Conservation (phyloP, 1,140 invertebrate genomes). For the Lepidotrigona ventralis region DNA sequence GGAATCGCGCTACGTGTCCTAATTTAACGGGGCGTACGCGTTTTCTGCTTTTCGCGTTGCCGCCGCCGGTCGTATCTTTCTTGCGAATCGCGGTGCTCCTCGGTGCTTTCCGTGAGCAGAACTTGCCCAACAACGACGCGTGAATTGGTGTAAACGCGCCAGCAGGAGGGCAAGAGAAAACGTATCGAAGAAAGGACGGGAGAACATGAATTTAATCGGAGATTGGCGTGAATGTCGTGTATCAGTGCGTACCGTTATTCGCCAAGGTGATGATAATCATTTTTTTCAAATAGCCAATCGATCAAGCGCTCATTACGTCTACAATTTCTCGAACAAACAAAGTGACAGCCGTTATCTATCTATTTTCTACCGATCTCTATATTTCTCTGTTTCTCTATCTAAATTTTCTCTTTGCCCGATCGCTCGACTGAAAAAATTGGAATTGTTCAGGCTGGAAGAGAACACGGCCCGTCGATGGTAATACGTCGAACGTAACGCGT, state of each 20-base stretch:
- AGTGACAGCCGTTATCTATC: neutral
- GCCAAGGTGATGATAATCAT: conserved; percentile 39
- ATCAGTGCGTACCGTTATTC: neutral
- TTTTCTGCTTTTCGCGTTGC: conserved; percentile 43
- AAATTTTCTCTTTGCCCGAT: neutral
- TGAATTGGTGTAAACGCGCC: conserved; percentile 13
- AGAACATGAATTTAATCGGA: conserved; percentile 5
- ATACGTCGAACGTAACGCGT: conserved; percentile 13
- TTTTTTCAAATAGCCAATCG: conserved; percentile 2
- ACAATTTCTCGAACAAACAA: neutral
- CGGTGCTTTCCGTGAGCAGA: neutral
- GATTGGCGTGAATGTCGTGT: conserved; percentile 3
- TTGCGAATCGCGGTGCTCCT: neutral
- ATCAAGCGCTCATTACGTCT: neutral
- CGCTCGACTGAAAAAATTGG: neutral
- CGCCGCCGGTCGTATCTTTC: neutral
- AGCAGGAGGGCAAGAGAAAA: neutral
- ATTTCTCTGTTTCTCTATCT: too few species aligned
- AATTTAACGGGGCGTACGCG: conserved; percentile 41
- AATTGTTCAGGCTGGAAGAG: neutral
- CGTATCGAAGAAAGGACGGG: neutral
- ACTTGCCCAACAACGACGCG: conserved; percentile 1
- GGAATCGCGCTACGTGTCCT: conserved; percentile 48
- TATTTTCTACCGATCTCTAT: neutral
- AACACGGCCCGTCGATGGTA: too few species aligned